Evolutionary conservation across 2,888 invertebrate species (phyloP).

Genomic region (Taphrorychus bicolor): DNA sequence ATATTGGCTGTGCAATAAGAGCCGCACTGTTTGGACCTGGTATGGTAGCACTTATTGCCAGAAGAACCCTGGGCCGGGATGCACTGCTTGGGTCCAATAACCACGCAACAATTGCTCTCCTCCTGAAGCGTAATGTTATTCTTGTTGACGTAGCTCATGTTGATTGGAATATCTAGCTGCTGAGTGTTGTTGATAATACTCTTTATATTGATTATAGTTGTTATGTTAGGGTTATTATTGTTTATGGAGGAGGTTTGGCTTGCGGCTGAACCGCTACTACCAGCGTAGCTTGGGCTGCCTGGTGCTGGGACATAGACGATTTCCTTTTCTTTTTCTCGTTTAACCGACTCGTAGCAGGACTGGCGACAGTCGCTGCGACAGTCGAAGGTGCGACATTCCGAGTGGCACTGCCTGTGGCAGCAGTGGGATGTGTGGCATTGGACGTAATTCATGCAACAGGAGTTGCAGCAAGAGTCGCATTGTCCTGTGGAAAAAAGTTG

Average conservation of each 20-base stretch:
- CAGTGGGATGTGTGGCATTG: constrained; percentile 53
- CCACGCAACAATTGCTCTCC: constrained; percentile 52
- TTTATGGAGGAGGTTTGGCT: constrained; percentile 6
- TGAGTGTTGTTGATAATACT: constrained; percentile 60
- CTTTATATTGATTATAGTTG: constrained; percentile 58
- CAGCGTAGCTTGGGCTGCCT: not conserved
- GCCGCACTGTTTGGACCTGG: constrained; percentile 54
- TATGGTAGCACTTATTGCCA: constrained; percentile 53
- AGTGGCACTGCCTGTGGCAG: constrained; percentile 57
- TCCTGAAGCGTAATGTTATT: constrained; percentile 56
- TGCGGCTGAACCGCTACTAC: not conserved
- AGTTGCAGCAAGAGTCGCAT: constrained; percentile 48
- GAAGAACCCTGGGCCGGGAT: not conserved
- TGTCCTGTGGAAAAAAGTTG: constrained; percentile 20
- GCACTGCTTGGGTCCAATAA: constrained; percentile 45
- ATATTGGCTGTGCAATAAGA: constrained; percentile 53
- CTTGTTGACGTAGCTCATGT: constrained; percentile 56
- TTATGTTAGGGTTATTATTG: constrained; percentile 51
- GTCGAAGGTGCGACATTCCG: constrained; percentile 51
- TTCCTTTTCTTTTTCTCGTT: constrained; percentile 17
- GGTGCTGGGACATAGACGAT: not conserved
- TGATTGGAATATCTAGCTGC: constrained; percentile 57
- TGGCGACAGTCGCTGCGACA: constrained; percentile 54
- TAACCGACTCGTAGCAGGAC: constrained; percentile 46
- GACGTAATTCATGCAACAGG: constrained; percentile 47